A percentile compares a stretch with the other conserved stretches of the same genome.
Evolutionary conservation across 2,113 vertebrate species (phyloP).

Genomic region (Sinocyclocheilus grahami): DNA sequence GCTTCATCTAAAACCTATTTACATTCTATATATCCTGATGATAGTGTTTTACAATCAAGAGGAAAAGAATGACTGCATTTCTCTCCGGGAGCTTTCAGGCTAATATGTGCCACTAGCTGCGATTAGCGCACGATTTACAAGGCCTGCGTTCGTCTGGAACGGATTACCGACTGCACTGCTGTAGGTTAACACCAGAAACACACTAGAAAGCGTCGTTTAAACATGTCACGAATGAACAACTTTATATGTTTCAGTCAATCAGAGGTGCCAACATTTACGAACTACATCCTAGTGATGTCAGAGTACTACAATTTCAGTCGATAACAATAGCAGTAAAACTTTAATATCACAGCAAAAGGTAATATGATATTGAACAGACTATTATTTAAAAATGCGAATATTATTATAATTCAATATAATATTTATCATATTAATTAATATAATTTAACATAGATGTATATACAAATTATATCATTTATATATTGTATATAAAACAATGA

Average conservation of each 20-base stretch:
- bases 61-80: constrained; percentile 75
- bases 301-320: neutral
- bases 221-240: neutral
- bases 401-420: too few species aligned
- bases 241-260: neutral
- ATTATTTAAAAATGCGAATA: neutral
- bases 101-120: constrained; percentile 26
- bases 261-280: neutral
- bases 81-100: constrained; percentile 65
- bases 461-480: too few species aligned
- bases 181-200: neutral
- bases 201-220: neutral
- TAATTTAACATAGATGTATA: too few species aligned
- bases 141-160: neutral
- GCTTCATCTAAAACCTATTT: constrained; percentile 66
- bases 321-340: neutral
- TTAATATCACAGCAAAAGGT: neutral
- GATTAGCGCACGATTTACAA: constrained; percentile 29
- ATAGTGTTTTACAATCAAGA: constrained; percentile 74
- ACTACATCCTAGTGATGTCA: neutral
- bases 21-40: constrained; percentile 64
- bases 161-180: neutral
- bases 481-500: too few species aligned
- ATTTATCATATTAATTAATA: too few species aligned
- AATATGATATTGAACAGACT: neutral